phyloP scores from a whole-genome alignment of 2,113 vertebrate genomes.

The Xenopus laevis region DNA sequence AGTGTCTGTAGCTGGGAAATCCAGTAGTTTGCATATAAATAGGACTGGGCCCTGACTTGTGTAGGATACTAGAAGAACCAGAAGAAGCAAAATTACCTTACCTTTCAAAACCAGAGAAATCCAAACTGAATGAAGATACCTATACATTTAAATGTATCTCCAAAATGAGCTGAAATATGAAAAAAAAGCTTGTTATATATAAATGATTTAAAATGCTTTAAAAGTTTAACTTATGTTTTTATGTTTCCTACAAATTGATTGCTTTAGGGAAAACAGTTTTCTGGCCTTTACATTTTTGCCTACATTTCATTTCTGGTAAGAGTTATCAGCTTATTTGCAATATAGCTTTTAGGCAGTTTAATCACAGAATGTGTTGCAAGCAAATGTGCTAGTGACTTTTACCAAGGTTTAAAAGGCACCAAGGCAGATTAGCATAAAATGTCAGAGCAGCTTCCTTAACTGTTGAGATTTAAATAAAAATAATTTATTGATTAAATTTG shows the following conservation, averaged over 20 bases:
- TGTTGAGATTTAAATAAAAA: constrained; percentile 30
- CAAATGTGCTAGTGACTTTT: constrained; percentile 33
- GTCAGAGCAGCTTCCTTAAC: constrained; percentile 9
- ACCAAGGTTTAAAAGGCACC: constrained; percentile 28
- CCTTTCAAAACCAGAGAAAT: no score
- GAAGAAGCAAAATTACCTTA: no score
- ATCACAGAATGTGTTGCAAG: constrained; percentile 27
- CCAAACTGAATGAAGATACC: no score
- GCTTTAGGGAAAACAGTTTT: constrained; percentile 27
- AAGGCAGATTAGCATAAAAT: constrained; percentile 37
- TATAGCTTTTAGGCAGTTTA: constrained; percentile 41
- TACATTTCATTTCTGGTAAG: constrained; percentile 19
- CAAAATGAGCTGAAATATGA: no score
- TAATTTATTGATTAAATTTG: constrained; percentile 27
- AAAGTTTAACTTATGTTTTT: constrained; percentile 24
- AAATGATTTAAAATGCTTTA: background rate
- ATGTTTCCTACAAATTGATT: constrained; percentile 13
- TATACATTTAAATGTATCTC: no score
- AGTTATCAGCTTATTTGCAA: constrained; percentile 36
- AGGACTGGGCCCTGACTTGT: no score
- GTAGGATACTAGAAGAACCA: no score
- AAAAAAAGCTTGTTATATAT: no score
- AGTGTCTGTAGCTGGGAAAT: no score
- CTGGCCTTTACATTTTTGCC: constrained; percentile 35
- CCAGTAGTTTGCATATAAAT: no score